Evolutionary conservation across 2,797 vertebrate species (phyloP).

Genomic region (Tiaroga cobitis): DNA sequence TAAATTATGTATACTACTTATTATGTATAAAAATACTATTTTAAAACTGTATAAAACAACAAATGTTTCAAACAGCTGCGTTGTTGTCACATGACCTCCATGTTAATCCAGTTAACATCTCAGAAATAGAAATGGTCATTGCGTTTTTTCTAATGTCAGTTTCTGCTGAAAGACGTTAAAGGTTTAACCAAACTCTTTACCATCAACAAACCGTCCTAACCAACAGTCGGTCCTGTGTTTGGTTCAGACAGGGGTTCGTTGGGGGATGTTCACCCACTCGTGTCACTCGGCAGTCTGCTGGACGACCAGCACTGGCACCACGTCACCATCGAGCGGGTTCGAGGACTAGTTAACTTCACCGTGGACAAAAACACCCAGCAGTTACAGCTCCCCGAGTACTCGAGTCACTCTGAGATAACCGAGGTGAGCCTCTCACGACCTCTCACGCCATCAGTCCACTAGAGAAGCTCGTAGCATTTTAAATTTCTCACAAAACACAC

Average conservation of each 20-base stretch:
- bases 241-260: conserved; percentile 65
- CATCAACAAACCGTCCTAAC: background rate
- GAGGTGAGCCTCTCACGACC: conserved; percentile 80
- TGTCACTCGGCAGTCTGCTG: conserved; percentile 88
- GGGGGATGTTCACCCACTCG: conserved; percentile 69
- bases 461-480: background rate
- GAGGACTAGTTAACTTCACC: conserved; percentile 87
- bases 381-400: conserved; percentile 81
- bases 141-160: background rate
- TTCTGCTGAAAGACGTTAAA: background rate
- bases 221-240: background rate
- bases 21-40: background rate
- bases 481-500: background rate
- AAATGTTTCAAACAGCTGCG: background rate
- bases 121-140: background rate
- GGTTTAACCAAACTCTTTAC: background rate
- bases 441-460: conserved; percentile 25
- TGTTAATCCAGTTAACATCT: background rate
- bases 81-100: background rate
- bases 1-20: background rate
- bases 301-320: conserved; percentile 95
- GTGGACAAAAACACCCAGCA: conserved; percentile 86
- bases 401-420: conserved; percentile 83
- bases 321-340: conserved; percentile 81
- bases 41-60: background rate